phyloP scores from a whole-genome alignment of 2,113 vertebrate species.

The Macquaria ambigua region DNA sequence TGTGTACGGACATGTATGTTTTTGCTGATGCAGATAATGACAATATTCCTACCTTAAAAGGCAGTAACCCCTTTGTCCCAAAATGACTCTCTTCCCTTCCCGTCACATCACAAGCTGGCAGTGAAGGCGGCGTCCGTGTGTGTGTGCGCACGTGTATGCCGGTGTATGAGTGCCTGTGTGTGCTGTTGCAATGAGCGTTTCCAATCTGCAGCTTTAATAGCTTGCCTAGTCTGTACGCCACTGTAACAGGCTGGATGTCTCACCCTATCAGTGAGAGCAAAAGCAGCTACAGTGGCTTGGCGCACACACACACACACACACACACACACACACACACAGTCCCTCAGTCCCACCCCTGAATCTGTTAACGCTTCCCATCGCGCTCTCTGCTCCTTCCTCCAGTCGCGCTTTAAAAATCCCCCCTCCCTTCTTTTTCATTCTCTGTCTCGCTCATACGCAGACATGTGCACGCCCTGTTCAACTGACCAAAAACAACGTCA shows the following conservation, averaged over 20 bases:
- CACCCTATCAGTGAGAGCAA: slow-evolving; percentile 26
- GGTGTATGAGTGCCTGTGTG: slow-evolving; percentile 22
- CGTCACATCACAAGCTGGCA: slow-evolving; percentile 64
- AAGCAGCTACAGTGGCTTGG: slow-evolving; percentile 42
- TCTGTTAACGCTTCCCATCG: slow-evolving; percentile 31
- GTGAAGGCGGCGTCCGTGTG: slow-evolving; percentile 35
- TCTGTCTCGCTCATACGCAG: slow-evolving; percentile 18
- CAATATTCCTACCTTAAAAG: slow-evolving; percentile 68
- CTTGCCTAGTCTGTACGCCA: slow-evolving; percentile 28
- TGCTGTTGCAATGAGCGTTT: slow-evolving; percentile 25
- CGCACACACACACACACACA: slow-evolving; percentile 1
- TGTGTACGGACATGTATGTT: not conserved
- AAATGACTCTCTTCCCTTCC: slow-evolving; percentile 58
- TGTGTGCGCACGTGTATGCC: slow-evolving; percentile 10
- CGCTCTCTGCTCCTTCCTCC: slow-evolving; percentile 32
- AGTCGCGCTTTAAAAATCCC: slow-evolving; percentile 10
- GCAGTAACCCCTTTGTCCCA: slow-evolving; percentile 56
- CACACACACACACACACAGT: not conserved
- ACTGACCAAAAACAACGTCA: slow-evolving; percentile 31
- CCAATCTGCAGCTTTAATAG: slow-evolving; percentile 65
- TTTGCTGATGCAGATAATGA: slow-evolving; percentile 20
- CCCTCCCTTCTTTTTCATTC: slow-evolving; percentile 5
- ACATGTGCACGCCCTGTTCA: slow-evolving; percentile 19
- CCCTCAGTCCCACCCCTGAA: slow-evolving; percentile 25
- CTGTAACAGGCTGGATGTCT: slow-evolving; percentile 46